Evolutionary conservation across 1,140 invertebrate genomes (phyloP).

Genomic region (Mycetomoellerius zeteki): DNA sequence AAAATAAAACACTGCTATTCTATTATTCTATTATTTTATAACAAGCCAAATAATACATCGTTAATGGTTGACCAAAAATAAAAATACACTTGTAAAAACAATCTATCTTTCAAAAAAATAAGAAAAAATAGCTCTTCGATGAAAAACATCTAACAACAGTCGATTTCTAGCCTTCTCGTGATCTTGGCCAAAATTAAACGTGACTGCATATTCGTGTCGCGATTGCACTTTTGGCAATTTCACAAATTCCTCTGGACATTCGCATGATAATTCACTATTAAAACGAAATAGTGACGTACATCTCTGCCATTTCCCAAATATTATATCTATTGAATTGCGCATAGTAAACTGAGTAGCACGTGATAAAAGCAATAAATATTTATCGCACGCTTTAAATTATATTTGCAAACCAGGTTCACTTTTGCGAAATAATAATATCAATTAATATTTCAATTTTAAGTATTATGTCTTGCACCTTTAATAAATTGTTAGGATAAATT

Average conservation of each 20-base stretch:
- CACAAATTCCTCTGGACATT: conserved; percentile 67
- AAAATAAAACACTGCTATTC: not conserved
- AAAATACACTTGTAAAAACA: not conserved
- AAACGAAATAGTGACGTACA: conserved; percentile 17
- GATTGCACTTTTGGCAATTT: conserved; percentile 77
- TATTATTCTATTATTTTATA: conserved; percentile 15
- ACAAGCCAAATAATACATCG: not conserved
- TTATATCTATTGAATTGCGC: conserved; percentile 1
- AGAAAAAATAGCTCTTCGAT: not conserved
- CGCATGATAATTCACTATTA: conserved; percentile 46
- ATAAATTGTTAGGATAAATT: too few relatives aligned
- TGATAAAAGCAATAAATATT: not conserved
- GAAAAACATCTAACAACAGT: not conserved
- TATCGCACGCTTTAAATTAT: not conserved
- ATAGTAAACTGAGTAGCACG: conserved; percentile 20
- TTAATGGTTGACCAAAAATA: not conserved
- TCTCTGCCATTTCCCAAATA: conserved; percentile 29
- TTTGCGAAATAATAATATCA: conserved; percentile 10
- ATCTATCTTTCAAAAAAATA: not conserved
- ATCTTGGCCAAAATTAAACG: conserved; percentile 43
- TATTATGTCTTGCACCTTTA: not conserved
- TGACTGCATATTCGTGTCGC: not conserved
- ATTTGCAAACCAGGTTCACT: not conserved
- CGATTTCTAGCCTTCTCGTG: conserved; percentile 40
- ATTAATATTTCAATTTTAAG: conserved; percentile 20